phyloP scores from a whole-genome alignment of 2,797 vertebrate species.

The Todus mexicanus region DNA sequence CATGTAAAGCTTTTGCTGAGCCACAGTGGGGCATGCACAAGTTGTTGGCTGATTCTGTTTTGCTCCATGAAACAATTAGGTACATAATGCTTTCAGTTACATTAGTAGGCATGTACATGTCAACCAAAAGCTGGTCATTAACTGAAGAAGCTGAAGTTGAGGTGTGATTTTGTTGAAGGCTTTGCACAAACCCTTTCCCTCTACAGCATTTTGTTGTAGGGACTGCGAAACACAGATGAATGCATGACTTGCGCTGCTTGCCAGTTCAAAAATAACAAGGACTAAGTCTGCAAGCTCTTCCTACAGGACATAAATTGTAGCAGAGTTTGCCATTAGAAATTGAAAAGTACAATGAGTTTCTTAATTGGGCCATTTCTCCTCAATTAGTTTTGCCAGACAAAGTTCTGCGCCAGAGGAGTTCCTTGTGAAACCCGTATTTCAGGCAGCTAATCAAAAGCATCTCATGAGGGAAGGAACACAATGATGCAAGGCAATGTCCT shows the following conservation, averaged over 20 bases:
- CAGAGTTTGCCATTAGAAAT: constrained; percentile 6
- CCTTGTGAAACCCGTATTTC: constrained; percentile 48
- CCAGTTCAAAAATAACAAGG: neutral
- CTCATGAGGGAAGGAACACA: neutral
- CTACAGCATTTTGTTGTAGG: neutral
- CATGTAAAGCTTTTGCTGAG: neutral
- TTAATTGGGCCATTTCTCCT: constrained; percentile 38
- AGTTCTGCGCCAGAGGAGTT: neutral
- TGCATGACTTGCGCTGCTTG: neutral
- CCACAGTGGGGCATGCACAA: neutral
- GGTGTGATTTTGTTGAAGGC: neutral
- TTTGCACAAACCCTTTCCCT: neutral
- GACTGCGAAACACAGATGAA: neutral
- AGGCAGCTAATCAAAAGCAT: constrained; percentile 31
- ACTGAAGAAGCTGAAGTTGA: neutral
- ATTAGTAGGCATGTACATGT: neutral
- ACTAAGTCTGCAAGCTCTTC: neutral
- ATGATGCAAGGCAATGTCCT: neutral
- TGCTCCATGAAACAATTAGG: neutral
- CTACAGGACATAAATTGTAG: constrained; percentile 1
- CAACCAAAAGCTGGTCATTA: neutral
- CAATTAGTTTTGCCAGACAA: constrained; percentile 41
- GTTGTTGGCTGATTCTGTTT: neutral
- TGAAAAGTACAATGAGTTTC: constrained; percentile 1
- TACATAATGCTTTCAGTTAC: neutral